Base-by-base conservation (phyloP, 2,888 invertebrate genomes). In the Laspeyria flexula region DNA sequence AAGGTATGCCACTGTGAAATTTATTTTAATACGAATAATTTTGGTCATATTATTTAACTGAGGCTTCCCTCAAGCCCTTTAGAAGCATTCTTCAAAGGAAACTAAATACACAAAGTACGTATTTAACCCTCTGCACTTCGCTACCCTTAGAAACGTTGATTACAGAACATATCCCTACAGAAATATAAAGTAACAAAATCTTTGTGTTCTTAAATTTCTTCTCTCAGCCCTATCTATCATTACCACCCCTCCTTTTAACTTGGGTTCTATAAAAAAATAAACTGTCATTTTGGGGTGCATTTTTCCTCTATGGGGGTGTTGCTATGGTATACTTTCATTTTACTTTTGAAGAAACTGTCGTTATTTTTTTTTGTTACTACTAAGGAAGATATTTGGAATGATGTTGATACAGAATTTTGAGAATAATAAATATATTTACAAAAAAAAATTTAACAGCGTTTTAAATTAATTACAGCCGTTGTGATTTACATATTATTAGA, bases 271-370 rank as follows among this genome's bases (percentile, higher is more conserved):
- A 59, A 70, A 65, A 68, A 65, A 70, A 72, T 46, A 65, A 65
- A 72, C 66, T 55, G 57, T 56, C 73, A 60, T 72, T 71, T 53
- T 37, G 30, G 57, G 64, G 54, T 59, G 57, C 52, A 59, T 60
- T 60, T 66, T 50, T 50, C 51, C 43, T 51, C 34, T 23, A 48
- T 18, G 43, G 43, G 30, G 35, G 29, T 25, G 23, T 35, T 27
- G 13, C 12, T 21, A 37, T 37, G 23, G 27, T 41, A 31, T 30
- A 21, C 5, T 31, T 31, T 50, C 49, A 39, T 55, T 61, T 35
- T 44, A 21, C 41, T 53, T 55, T 51, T 43, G 33, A 52, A 52
- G 39, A 38, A 50, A 43, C 25, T 31, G 41, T 31, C 41, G 44
- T 57, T 54, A 53, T 43, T 57, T 52, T 56, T 49, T 66, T 47